Percentiles rank a stretch among this genome's conserved stretches.
Conservation (phyloP, 1,140 invertebrate genomes). For the Brachionus calyciflorus region DNA sequence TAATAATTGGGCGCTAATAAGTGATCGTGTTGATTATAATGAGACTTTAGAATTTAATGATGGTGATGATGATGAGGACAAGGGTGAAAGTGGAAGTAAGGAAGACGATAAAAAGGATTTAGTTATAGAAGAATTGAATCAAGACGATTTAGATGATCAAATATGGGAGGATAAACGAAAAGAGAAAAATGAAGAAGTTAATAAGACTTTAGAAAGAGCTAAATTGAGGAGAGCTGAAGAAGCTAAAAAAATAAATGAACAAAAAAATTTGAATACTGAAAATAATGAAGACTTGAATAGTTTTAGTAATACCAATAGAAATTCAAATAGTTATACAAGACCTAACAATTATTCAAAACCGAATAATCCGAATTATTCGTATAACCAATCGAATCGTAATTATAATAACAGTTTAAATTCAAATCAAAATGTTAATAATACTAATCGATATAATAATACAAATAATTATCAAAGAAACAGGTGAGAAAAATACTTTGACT, state of each 20-base stretch:
- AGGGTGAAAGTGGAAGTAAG: neutral
- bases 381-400: neutral
- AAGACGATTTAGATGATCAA: conserved; percentile 9
- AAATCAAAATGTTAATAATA: neutral
- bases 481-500: too few species aligned
- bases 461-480: neutral
- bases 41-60: neutral
- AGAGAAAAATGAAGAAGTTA: neutral
- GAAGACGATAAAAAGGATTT: neutral
- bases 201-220: conserved; percentile 11
- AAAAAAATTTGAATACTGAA: neutral
- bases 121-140: neutral
- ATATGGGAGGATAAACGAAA: neutral
- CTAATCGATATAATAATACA: neutral
- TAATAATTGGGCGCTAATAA: conserved; percentile 26
- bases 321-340: neutral
- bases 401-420: neutral
- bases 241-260: neutral
- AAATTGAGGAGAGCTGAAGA: conserved; percentile 9
- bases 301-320: too few species aligned
- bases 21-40: conserved; percentile 11
- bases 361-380: neutral
- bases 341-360: neutral
- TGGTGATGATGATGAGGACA: neutral
- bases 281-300: neutral